phyloP scores from a whole-genome alignment of 2,113 vertebrate species.

The Acinonyx jubatus region DNA sequence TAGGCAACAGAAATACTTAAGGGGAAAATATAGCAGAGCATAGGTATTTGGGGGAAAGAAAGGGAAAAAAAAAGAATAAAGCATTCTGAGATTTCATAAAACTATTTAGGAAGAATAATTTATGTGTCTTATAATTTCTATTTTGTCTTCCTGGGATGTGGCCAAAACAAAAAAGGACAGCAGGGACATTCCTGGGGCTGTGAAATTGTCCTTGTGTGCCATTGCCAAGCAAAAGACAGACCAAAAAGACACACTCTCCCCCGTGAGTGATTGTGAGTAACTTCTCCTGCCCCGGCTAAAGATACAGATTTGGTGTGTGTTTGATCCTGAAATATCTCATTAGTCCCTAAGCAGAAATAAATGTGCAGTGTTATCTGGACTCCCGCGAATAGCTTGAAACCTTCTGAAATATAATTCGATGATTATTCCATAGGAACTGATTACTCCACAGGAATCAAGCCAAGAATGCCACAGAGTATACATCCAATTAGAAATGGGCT shows the following conservation, averaged over 20 bases:
- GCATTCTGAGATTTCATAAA: neutral
- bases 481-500: neutral
- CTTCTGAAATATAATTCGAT: slow-evolving; percentile 55
- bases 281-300: neutral
- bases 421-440: neutral
- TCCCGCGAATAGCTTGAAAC: slow-evolving; percentile 16
- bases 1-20: neutral
- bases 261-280: neutral
- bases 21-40: neutral
- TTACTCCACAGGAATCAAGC: neutral
- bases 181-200: neutral
- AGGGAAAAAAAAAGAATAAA: neutral
- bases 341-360: slow-evolving; percentile 20
- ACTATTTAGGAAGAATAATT: neutral
- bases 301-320: neutral
- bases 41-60: neutral
- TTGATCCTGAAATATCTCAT: neutral
- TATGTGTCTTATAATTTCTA: neutral
- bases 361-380: neutral
- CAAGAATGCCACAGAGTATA: neutral
- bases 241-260: neutral
- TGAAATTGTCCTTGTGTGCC: neutral
- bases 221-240: neutral
- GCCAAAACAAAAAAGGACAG: neutral
- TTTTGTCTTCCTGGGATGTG: neutral